phyloP scores from a whole-genome alignment of 2,113 vertebrate genomes.

The Coreoperca whiteheadi region DNA sequence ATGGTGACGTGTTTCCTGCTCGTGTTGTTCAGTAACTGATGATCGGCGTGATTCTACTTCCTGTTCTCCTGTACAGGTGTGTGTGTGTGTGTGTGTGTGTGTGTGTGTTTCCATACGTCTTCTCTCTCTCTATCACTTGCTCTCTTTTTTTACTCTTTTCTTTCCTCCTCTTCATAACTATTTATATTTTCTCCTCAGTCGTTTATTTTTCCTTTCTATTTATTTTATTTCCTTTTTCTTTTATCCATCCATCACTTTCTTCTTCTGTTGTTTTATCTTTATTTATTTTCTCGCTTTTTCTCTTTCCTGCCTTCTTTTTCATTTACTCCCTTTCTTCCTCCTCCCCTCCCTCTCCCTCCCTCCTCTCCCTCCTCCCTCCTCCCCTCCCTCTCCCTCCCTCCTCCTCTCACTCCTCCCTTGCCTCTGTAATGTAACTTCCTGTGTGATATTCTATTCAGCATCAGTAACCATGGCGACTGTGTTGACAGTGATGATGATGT shows the following conservation, averaged over 20 bases:
- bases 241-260: background rate
- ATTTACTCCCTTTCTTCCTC: background rate
- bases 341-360: too few relatives aligned
- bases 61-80: conserved; percentile 61
- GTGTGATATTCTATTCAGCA: conserved; percentile 60
- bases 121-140: background rate
- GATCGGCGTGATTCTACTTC: conserved; percentile 67
- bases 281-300: background rate
- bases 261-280: background rate
- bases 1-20: conserved; percentile 75
- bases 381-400: conserved; percentile 20
- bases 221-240: background rate
- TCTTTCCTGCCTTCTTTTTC: background rate
- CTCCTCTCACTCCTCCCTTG: background rate
- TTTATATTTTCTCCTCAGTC: too few relatives aligned
- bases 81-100: conserved; percentile 20
- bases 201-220: too few relatives aligned
- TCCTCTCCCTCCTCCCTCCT: background rate
- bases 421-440: conserved; percentile 72
- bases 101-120: conserved; percentile 4
- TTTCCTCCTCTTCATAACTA: background rate
- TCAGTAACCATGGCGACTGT: conserved; percentile 70
- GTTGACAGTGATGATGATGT: conserved; percentile 65
- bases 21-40: conserved; percentile 66
- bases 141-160: background rate